phyloP scores from a whole-genome alignment of 2,113 vertebrate species.

The Cephalopterus ornatus region DNA sequence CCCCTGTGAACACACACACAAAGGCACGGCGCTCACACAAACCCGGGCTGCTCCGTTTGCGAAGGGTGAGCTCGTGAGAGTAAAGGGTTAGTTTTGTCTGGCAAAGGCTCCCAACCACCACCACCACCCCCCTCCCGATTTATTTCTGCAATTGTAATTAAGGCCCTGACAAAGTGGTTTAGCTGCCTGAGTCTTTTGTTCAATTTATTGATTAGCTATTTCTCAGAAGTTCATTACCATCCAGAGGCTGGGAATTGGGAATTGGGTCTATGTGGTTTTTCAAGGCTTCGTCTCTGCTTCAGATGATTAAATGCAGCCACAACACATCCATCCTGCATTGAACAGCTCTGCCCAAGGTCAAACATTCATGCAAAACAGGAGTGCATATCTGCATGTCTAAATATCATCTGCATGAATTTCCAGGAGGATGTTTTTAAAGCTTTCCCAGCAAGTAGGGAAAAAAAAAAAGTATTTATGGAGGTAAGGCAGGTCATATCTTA shows the following conservation, averaged over 20 bases:
- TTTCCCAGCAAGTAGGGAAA: neutral
- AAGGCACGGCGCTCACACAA: accelerated
- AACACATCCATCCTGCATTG: conserved; percentile 63
- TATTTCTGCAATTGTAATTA: conserved; percentile 74
- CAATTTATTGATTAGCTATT: conserved; percentile 78
- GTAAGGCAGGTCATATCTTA: conserved; percentile 22
- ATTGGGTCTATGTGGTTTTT: conserved; percentile 63
- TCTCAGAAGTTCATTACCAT: conserved; percentile 78
- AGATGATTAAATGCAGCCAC: conserved; percentile 70
- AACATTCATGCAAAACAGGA: conserved; percentile 67
- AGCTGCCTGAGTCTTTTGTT: conserved; percentile 69
- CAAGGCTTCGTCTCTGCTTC: conserved; percentile 61
- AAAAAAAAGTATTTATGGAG: conserved; percentile 15
- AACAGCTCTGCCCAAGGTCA: conserved; percentile 74
- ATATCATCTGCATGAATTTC: conserved; percentile 53
- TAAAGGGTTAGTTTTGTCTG: conserved; percentile 59
- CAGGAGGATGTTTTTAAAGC: conserved; percentile 11
- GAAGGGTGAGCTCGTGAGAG: conserved; percentile 17
- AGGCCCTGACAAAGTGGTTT: conserved; percentile 64
- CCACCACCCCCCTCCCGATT: conserved; percentile 21
- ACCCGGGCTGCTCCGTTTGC: neutral
- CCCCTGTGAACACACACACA: accelerated
- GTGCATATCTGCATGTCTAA: conserved; percentile 62
- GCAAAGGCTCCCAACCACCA: conserved; percentile 21
- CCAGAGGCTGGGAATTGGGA: conserved; percentile 61